Evolutionary conservation across 2,888 invertebrate species (phyloP).

Genomic region (Linnaemya vulpina): DNA sequence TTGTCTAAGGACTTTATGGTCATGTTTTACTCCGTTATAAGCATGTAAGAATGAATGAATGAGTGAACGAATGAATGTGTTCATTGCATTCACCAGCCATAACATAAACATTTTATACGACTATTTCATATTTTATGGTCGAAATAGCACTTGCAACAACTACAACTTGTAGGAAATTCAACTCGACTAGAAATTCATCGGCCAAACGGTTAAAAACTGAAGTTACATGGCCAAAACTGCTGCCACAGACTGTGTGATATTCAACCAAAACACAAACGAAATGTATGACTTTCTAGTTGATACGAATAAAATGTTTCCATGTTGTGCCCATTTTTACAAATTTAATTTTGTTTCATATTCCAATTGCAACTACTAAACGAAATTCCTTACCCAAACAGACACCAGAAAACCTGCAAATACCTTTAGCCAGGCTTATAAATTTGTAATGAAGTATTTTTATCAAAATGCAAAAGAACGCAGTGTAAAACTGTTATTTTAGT

Average conservation of each 20-base stretch:
- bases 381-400: constrained; percentile 20
- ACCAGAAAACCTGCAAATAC: constrained; percentile 21
- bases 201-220: not conserved
- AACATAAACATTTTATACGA: constrained; percentile 68
- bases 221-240: not conserved
- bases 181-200: not conserved
- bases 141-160: constrained; percentile 28
- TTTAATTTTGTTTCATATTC: constrained; percentile 31
- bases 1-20: constrained; percentile 41
- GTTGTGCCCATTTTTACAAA: constrained; percentile 30
- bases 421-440: constrained; percentile 24
- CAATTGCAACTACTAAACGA: constrained; percentile 15
- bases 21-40: constrained; percentile 10
- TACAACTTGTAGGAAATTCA: not conserved
- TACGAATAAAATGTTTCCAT: constrained; percentile 40
- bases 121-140: constrained; percentile 47
- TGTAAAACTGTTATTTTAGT: not conserved
- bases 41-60: constrained; percentile 40
- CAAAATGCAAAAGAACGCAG: not conserved
- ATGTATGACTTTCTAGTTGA: constrained; percentile 27
- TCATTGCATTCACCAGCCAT: constrained; percentile 67
- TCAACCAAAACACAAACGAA: constrained; percentile 27
- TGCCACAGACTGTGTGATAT: constrained; percentile 15
- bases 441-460: not conserved
- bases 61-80: constrained; percentile 62